These are phyloP conservation scores for Bombus sibiricus DNA, from an alignment of 1,140 invertebrate species.

Conservation along the genomic window DNA sequence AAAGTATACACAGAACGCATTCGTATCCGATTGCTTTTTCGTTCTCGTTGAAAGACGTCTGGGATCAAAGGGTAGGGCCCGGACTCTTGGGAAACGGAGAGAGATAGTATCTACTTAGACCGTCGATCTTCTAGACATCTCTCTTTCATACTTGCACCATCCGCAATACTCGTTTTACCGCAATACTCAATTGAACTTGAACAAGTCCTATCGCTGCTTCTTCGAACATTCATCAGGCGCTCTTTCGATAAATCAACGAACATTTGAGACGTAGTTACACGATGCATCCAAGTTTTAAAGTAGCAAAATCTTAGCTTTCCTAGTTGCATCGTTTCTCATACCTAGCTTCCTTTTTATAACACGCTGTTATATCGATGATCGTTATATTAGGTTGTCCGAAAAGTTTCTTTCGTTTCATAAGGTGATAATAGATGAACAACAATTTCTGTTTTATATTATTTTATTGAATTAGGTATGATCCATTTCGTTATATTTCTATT, in stretches of 20 bases:
- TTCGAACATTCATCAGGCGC: background rate
- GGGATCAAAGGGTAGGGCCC: slow-evolving; percentile 32
- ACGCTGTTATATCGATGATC: too few species aligned
- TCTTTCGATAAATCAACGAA: slow-evolving; percentile 16
- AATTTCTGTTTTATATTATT: too few species aligned
- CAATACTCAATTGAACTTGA: background rate
- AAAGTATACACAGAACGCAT: background rate
- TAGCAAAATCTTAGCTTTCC: background rate
- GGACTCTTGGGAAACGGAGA: background rate
- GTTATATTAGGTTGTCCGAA: too few species aligned
- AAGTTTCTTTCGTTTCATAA: too few species aligned
- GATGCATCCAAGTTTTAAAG: background rate
- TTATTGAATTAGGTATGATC: too few species aligned
- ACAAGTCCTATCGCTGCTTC: background rate
- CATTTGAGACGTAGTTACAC: background rate
- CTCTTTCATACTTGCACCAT: slow-evolving; percentile 49
- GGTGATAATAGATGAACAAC: too few species aligned
- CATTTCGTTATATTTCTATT: too few species aligned
- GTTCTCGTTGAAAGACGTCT: slow-evolving; percentile 50
- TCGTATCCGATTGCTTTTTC: slow-evolving; percentile 64
- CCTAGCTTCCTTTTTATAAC: too few species aligned
- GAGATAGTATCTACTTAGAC: background rate
- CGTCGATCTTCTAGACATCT: slow-evolving; percentile 50
- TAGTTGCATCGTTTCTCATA: too few species aligned
- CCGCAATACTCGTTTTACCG: slow-evolving; percentile 3